Evolutionary conservation across 2,888 invertebrate species (phyloP).

Genomic region (Chrysodeixis includens): DNA sequence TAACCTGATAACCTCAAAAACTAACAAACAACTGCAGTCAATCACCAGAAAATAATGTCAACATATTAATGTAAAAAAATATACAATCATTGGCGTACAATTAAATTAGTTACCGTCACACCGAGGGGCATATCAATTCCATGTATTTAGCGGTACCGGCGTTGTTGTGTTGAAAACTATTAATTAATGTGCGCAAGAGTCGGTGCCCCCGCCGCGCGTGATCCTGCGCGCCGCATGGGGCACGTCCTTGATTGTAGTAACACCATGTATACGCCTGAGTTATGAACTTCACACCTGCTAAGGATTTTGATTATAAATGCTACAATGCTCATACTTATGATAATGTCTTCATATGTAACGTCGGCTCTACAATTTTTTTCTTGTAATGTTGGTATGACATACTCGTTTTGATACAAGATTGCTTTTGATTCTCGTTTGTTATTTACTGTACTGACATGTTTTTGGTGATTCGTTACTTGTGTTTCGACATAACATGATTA

Average conservation of each 20-base stretch:
- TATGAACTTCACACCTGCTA: slow-evolving; percentile 55
- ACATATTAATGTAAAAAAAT: slow-evolving; percentile 51
- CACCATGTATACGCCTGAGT: slow-evolving; percentile 51
- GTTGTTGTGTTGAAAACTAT: slow-evolving; percentile 69
- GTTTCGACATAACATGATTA: background rate
- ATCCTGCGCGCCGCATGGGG: slow-evolving; percentile 75
- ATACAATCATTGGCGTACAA: slow-evolving; percentile 61
- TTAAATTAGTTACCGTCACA: slow-evolving; percentile 71
- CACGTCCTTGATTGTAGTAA: slow-evolving; percentile 66
- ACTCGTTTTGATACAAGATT: background rate
- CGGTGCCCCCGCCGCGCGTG: slow-evolving; percentile 71
- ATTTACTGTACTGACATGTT: background rate
- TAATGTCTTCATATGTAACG: slow-evolving; percentile 19
- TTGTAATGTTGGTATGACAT: background rate
- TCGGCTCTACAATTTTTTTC: background rate
- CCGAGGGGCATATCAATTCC: slow-evolving; percentile 68
- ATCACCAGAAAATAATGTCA: slow-evolving; percentile 41
- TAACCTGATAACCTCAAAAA: background rate
- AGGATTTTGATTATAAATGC: slow-evolving; percentile 34
- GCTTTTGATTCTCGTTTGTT: background rate
- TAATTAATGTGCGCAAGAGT: slow-evolving; percentile 74
- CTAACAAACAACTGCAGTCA: slow-evolving; percentile 15
- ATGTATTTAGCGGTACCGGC: slow-evolving; percentile 65
- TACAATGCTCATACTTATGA: slow-evolving; percentile 17
- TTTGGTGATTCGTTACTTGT: background rate